A percentile compares a stretch with the other conserved stretches of the same genome.
Conservation (phyloP, 2,888 invertebrate species). For the Octonoba sinensis region DNA sequence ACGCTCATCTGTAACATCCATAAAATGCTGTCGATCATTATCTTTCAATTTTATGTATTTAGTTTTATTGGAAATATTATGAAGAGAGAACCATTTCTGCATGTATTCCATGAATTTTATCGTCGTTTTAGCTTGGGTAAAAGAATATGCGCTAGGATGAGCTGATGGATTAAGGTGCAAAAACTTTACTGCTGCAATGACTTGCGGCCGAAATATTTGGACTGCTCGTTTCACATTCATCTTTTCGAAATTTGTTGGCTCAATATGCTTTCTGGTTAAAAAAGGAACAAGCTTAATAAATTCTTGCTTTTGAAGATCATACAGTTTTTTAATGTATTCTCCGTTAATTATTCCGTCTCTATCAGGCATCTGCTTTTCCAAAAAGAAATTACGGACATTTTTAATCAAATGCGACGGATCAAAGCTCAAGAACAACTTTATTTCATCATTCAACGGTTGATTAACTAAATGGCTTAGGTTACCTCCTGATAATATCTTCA, state of each 20-base stretch:
- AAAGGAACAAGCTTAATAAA: background rate
- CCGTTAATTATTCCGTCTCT: background rate
- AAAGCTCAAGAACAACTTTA: background rate
- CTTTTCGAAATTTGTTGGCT: slow-evolving; percentile 11
- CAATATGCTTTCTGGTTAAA: slow-evolving; percentile 4
- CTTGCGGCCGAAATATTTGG: background rate
- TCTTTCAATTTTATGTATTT: background rate
- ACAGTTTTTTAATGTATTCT: background rate
- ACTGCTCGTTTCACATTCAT: slow-evolving; percentile 9
- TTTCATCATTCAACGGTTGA: slow-evolving; percentile 1
- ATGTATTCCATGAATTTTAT: background rate
- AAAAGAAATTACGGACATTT: background rate
- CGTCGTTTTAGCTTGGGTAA: background rate
- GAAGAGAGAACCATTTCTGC: background rate
- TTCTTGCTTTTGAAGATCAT: background rate
- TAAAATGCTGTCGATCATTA: background rate
- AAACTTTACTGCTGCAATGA: background rate
- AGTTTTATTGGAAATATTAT: background rate
- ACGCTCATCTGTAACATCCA: background rate
- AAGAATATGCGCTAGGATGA: background rate
- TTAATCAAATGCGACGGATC: slow-evolving; percentile 3
- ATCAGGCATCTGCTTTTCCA: slow-evolving; percentile 2
- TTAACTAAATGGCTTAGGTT: background rate
- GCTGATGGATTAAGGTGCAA: background rate
- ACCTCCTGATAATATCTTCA: background rate